phyloP scores from a whole-genome alignment of 1,140 invertebrate species.

The Drosophila carrolli region DNA sequence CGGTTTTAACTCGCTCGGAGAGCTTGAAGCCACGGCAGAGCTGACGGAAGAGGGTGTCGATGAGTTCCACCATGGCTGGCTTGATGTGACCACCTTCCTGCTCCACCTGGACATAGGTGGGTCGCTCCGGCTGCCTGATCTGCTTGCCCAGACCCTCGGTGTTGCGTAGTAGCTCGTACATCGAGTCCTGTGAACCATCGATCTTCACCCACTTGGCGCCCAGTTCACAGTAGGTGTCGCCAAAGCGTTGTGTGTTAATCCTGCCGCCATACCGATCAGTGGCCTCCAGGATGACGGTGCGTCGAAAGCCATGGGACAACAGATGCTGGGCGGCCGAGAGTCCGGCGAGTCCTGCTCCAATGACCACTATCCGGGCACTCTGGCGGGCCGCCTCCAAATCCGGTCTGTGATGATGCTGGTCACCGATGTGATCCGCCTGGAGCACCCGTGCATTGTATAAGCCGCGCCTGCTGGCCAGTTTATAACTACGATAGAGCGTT shows the following conservation, averaged over 20 bases:
- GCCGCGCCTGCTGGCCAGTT: slow-evolving; percentile 57
- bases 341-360: slow-evolving; percentile 91
- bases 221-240: slow-evolving; percentile 90
- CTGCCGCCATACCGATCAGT: slow-evolving; percentile 91
- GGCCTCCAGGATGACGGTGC: slow-evolving; percentile 90
- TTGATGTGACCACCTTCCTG: slow-evolving; percentile 23
- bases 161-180: slow-evolving; percentile 71
- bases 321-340: slow-evolving; percentile 90
- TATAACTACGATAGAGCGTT: slow-evolving; percentile 43
- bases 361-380: slow-evolving; percentile 88
- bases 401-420: slow-evolving; percentile 26
- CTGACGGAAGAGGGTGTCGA: slow-evolving; percentile 68
- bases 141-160: slow-evolving; percentile 61
- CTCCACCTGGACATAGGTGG: slow-evolving; percentile 44
- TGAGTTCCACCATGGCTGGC: slow-evolving; percentile 59
- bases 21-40: slow-evolving; percentile 68
- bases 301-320: slow-evolving; percentile 88
- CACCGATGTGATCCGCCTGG: slow-evolving; percentile 47
- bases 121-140: slow-evolving; percentile 47
- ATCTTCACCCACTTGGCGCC: slow-evolving; percentile 86
- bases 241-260: slow-evolving; percentile 90
- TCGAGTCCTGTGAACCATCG: slow-evolving; percentile 69
- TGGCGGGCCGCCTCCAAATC: slow-evolving; percentile 54
- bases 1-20: slow-evolving; percentile 52
- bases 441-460: slow-evolving; percentile 72